Percentiles rank a stretch among this genome's conserved stretches.
These are phyloP conservation scores for Agrotis ipsilon DNA, from an alignment of 2,888 invertebrate genomes.

Conservation along the genomic window DNA sequence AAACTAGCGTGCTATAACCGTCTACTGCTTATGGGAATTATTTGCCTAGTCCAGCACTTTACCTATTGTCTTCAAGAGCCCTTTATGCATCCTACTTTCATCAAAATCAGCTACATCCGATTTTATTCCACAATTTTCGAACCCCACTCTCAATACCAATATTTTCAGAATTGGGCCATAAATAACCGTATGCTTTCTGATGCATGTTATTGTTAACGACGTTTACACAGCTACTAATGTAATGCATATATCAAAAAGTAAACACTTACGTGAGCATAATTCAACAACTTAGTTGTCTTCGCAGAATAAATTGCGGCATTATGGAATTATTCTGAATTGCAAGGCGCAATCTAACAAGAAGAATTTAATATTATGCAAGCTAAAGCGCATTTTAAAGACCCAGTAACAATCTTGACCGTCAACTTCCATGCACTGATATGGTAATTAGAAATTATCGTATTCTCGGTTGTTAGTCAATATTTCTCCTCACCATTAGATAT, in stretches of 20 bases:
- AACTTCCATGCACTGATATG: conserved; percentile 45
- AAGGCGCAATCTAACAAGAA: conserved; percentile 22
- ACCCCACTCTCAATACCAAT: background rate
- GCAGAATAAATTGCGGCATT: conserved; percentile 15
- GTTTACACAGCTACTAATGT: conserved; percentile 12
- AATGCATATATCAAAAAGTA: conserved; percentile 26
- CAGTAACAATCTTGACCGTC: conserved; percentile 24
- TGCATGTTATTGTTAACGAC: conserved; percentile 15
- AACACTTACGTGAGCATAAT: conserved; percentile 19
- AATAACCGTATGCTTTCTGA: background rate
- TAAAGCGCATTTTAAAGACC: conserved; percentile 16
- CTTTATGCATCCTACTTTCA: no score
- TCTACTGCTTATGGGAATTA: background rate
- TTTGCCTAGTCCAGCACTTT: background rate
- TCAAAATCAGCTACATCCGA: no score
- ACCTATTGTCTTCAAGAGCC: no score
- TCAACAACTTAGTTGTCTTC: conserved; percentile 9
- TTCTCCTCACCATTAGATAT: conserved; percentile 42
- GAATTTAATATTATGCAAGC: conserved; percentile 8
- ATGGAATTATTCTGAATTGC: conserved; percentile 5
- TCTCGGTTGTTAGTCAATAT: conserved; percentile 15
- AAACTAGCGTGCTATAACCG: background rate
- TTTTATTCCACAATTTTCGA: background rate
- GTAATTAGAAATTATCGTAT: conserved; percentile 58
- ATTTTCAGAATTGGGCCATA: background rate